Percentiles rank a stretch among this genome's conserved stretches.
These are phyloP conservation scores for Psephotus haematonotus DNA, from an alignment of 2,113 vertebrate genomes.

Conservation along the genomic window DNA sequence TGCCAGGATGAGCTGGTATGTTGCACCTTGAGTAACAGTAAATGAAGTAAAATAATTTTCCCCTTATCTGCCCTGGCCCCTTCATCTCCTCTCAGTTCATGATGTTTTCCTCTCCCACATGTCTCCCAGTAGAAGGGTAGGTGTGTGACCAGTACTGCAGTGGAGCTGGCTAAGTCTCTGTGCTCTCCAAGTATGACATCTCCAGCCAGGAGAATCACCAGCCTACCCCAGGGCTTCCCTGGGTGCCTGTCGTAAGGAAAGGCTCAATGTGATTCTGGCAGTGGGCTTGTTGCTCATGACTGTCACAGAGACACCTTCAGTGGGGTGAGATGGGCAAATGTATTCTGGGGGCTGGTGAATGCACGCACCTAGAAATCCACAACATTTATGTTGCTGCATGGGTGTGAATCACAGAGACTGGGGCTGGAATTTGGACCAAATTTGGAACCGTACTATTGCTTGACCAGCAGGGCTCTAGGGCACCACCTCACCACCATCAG, in stretches of 20 bases:
- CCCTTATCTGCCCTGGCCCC: not conserved
- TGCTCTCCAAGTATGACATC: not conserved
- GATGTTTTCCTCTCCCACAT: not conserved
- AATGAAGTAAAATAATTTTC: not conserved
- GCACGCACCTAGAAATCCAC: not conserved
- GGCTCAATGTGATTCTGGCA: not conserved
- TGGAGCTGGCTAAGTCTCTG: not conserved
- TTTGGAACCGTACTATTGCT: not conserved
- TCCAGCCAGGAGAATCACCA: not conserved
- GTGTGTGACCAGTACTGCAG: not conserved
- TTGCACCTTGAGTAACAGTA: not conserved
- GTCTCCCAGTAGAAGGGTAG: not conserved
- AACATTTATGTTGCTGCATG: not conserved
- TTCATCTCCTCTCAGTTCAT: not conserved
- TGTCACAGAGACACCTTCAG: not conserved
- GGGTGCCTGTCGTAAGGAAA: not conserved
- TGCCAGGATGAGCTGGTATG: not conserved
- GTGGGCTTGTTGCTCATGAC: not conserved
- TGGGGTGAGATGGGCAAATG: not conserved
- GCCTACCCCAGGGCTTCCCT: not conserved
- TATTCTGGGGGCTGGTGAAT: not conserved
- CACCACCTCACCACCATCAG: not conserved
- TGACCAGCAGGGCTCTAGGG: not conserved
- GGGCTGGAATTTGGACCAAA: not conserved
- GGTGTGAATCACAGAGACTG: not conserved